These are phyloP conservation scores for Ataeniobius toweri DNA, from an alignment of 2,797 vertebrate species.

Conservation along the genomic window DNA sequence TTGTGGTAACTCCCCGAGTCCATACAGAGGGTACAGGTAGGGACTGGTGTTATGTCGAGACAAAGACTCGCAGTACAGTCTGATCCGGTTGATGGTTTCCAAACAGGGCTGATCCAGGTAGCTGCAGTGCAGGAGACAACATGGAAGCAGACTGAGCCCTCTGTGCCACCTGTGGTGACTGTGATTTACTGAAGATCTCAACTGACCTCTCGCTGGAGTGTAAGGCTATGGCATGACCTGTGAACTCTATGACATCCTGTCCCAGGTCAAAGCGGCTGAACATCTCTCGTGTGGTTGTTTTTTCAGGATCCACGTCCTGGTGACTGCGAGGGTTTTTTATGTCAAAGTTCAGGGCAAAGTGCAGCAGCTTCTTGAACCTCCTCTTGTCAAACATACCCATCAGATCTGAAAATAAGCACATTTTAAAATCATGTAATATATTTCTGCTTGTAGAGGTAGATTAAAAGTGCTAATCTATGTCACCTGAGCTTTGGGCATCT, in stretches of 20 bases:
- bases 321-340: conserved; percentile 70
- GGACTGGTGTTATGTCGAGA: conserved; percentile 75
- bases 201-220: conserved; percentile 77
- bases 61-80: conserved; percentile 77
- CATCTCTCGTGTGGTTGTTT: conserved; percentile 76
- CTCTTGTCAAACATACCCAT: conserved; percentile 87
- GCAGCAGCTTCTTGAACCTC: conserved; percentile 80
- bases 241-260: conserved; percentile 79
- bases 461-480: conserved; percentile 2
- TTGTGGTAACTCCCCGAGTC: conserved; percentile 80
- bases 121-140: conserved; percentile 55
- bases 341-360: conserved; percentile 79
- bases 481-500: conserved; percentile 78
- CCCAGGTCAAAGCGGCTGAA: conserved; percentile 81
- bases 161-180: background rate
- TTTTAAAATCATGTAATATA: background rate
- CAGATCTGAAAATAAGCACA: conserved; percentile 69
- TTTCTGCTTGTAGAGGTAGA: background rate
- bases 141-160: conserved; percentile 1
- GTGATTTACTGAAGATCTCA: background rate
- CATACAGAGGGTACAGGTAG: conserved; percentile 81
- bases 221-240: conserved; percentile 79
- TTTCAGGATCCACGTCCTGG: conserved; percentile 76
- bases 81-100: conserved; percentile 76
- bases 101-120: conserved; percentile 80